Evolutionary conservation across 2,113 vertebrate species (phyloP), one percentile per base, ranked within the genome.

Genomic region (Formicarius rufipectus): DNA sequence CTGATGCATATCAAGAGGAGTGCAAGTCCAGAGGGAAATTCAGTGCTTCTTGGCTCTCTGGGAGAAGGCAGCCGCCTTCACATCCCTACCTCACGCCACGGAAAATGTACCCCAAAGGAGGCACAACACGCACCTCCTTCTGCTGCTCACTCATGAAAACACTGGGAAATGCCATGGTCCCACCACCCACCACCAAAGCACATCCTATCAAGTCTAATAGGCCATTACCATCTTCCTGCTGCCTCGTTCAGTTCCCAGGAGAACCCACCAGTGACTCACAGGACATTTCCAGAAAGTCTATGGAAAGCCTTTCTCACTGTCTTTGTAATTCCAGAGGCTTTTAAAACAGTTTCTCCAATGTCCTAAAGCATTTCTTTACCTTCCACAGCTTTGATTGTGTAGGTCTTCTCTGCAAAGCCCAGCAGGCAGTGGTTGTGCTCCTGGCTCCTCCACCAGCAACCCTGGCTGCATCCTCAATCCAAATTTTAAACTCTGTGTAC

Each of bases 281-380:
- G 69, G 73, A 45, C 58, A 84, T 83, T 91, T 93, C 90, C 85
- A 95, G 60, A 72, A 74, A 86, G 71, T 37, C 58, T 67, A 5
- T 8, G 45, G 82, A 85, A 96, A 84, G 56, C 74, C 8, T 50
- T 35, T 90, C 55, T 88, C 74, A 39, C 40, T 1, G 9, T 50
- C 67, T 90, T 69, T 91, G 42, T 79, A 85, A 83, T 94, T 95
- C 75, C 71, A 63, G 33, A 74, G 59, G 85, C 68, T 93, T 94
- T 80, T 55, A 56, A 90, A 67, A 25, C 30, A 80, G 53, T 63
- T 93, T 74, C 47, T 88, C 59, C 76, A 78, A 92, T 95, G 62
- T 15, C 45, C 58, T 58, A 33, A 35, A 3, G 59, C 59, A 39
- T 74, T 93, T 62, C 75, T 91, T 76, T 77, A 44, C 35, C 44